These are phyloP conservation scores for Nasonia vitripennis DNA, from an alignment of 1,140 invertebrate species.

Conservation along the genomic window DNA sequence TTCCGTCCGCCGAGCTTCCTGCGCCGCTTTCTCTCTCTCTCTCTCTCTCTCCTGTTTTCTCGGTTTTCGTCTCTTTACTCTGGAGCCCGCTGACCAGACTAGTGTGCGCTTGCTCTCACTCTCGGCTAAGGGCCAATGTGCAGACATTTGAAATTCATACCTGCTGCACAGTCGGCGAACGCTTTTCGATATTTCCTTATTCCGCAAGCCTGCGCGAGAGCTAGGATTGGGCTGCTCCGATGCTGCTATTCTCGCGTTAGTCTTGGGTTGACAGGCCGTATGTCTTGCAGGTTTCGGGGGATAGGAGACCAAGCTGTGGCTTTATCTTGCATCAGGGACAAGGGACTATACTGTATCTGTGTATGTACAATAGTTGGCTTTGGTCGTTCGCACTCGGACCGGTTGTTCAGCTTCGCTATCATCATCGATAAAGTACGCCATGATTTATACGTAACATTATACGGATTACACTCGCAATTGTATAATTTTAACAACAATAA, in stretches of 20 bases:
- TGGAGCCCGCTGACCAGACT: background rate
- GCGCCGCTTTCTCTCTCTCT: background rate
- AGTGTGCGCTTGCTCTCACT: background rate
- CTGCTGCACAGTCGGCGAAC: background rate
- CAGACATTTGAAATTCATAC: slow-evolving; percentile 41
- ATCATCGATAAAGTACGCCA: background rate
- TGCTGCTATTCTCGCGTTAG: background rate
- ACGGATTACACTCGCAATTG: background rate
- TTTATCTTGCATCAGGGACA: background rate
- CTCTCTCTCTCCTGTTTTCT: background rate
- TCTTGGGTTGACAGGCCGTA: background rate
- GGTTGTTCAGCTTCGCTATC: background rate
- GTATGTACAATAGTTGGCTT: background rate
- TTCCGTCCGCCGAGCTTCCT: slow-evolving; percentile 57
- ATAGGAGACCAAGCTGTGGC: too few relatives aligned
- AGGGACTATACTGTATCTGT: background rate
- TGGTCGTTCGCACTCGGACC: background rate
- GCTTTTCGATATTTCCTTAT: slow-evolving; percentile 31
- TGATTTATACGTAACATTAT: background rate
- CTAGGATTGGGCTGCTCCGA: background rate
- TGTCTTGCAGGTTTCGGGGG: background rate
- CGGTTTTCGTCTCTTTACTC: background rate
- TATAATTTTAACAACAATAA: background rate
- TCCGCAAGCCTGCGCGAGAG: background rate
- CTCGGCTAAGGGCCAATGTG: slow-evolving; percentile 22